Conservation (phyloP, 2,113 vertebrate genomes). For the Vidua chalybeata region DNA sequence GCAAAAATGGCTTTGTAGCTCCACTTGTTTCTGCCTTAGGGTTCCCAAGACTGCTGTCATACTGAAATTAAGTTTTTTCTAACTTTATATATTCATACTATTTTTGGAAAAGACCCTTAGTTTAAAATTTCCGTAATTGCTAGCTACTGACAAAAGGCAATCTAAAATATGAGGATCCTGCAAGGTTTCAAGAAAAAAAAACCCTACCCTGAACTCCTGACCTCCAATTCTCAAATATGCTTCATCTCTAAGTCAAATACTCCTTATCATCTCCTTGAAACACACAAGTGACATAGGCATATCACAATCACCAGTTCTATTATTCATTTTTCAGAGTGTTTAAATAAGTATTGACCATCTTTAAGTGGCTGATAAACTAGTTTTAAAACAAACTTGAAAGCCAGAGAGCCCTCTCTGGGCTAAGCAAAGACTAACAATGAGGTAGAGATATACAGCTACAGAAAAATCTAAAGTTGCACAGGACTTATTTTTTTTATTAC, state of each 20-base stretch:
- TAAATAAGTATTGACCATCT: not conserved
- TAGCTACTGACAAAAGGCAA: not conserved
- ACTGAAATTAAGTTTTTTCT: not conserved
- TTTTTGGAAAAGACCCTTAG: not conserved
- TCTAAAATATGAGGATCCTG: not conserved
- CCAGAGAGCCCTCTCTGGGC: not conserved
- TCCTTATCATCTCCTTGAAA: conserved; percentile 16
- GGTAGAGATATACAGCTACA: not conserved
- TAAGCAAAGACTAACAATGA: not conserved
- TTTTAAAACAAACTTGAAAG: conserved; percentile 11
- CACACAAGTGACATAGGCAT: not conserved
- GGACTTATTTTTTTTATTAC: not conserved
- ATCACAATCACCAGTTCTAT: not conserved
- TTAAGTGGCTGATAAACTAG: conserved; percentile 25
- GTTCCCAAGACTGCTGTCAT: not conserved
- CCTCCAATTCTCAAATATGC: not conserved
- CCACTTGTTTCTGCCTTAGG: not conserved
- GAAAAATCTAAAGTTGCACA: not conserved
- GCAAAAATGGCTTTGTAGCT: not conserved
- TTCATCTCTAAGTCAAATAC: conserved; percentile 6
- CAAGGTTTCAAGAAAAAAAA: not conserved
- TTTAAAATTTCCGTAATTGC: not conserved
- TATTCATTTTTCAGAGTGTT: conserved; percentile 7
- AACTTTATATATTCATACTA: not conserved
- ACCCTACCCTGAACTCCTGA: not conserved